Evolutionary conservation across 2,888 invertebrate genomes (phyloP), one percentile per base, ranked within the genome.

Genomic region (Chrysotoxum bicinctum): DNA sequence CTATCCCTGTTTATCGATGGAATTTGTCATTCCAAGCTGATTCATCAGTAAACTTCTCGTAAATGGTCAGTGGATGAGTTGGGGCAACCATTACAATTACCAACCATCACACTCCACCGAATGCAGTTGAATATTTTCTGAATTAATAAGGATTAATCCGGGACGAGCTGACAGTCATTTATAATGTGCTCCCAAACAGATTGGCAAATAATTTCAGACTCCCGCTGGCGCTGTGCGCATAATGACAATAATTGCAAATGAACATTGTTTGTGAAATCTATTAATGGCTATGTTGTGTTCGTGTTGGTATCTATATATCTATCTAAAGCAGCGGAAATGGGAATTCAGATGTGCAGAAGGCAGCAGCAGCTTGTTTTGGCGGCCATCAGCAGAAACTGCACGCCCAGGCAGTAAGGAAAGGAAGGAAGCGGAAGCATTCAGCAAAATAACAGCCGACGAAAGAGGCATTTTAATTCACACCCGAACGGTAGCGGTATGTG

Each of bases 181-280:
- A 81, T 81, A 69, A 81, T 77, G 58, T 58, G 76, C 80, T 76
- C 48, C 73, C 85, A 62, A 85, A 73, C 85, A 69, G 81, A 85
- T 81, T 85, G 85, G 85, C 69, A 81, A 85, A 77, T 85, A 81
- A 85, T 85, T 77, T 77, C 75, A 48, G 23, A 35, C 21, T 56
- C 68, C 76, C 52, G 60, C 81, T 62, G 75, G 6, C 26, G 50
- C 30, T 35, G 35, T n/a, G 73, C 73, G 81, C 68, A 68, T 85
- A 85, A 85, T 77, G 85, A 85, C 81, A 85, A 66, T 66, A 50
- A 85, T 81, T 85, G 85, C 77, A 85, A 84, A 80, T 80, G 84
- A 73, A 77, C 85, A 81, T 85, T 77, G 84, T 85, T 85, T 84
- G 84, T 62, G 68, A 85, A 85, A 76, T 80, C 37, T 81, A 81